These are phyloP conservation scores for Eustalomyia histrio DNA, from an alignment of 2,888 invertebrate species.

Conservation along the genomic window DNA sequence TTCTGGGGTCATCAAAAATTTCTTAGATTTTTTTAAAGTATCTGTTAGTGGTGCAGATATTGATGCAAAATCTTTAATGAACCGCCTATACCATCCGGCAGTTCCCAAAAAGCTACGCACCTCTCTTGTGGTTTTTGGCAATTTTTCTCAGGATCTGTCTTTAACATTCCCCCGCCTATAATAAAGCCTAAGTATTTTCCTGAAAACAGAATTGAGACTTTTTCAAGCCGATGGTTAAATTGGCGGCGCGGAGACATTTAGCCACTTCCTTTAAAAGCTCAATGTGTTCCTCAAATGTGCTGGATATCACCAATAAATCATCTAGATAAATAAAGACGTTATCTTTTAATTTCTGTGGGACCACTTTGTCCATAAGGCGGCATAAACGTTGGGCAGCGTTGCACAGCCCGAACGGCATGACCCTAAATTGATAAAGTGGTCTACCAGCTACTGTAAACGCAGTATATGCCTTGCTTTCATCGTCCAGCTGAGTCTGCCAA, in stretches of 20 bases:
- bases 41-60: too few species aligned
- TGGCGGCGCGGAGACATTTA: conserved; percentile 9
- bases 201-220: conserved; percentile 15
- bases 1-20: too few species aligned
- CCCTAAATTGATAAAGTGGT: conserved; percentile 56
- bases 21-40: too few species aligned
- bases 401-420: conserved; percentile 30
- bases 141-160: conserved; percentile 18
- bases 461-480: conserved; percentile 36
- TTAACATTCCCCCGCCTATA: background rate
- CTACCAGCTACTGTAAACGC: conserved; percentile 51
- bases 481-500: conserved; percentile 28
- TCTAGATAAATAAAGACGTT: conserved; percentile 56
- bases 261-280: background rate
- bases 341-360: conserved; percentile 43
- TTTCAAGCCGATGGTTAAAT: conserved; percentile 22
- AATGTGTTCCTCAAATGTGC: background rate
- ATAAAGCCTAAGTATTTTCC: conserved; percentile 20
- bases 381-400: conserved; percentile 49
- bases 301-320: conserved; percentile 38
- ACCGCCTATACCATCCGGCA: conserved; percentile 22
- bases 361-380: conserved; percentile 57
- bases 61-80: too few species aligned
- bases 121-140: conserved; percentile 12
- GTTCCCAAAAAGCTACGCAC: conserved; percentile 38